Evolutionary conservation across 2,888 invertebrate species (phyloP).

Genomic region (Leucophora obtusa): DNA sequence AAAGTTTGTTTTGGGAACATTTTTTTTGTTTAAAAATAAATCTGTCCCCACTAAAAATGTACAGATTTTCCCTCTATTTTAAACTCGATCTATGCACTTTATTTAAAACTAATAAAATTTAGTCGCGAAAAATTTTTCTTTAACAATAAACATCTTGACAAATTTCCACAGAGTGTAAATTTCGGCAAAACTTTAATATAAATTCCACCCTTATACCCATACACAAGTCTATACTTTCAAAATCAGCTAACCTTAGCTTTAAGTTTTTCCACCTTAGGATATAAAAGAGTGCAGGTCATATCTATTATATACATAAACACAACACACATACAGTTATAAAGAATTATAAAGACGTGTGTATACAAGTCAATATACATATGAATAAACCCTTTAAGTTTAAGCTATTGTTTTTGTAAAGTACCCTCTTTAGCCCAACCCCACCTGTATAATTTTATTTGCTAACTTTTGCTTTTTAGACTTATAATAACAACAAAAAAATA

Average conservation of each 20-base stretch:
- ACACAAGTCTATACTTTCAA: neutral
- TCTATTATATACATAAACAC: conserved; percentile 11
- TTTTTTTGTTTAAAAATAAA: too few relatives aligned
- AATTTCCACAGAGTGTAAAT: too few relatives aligned
- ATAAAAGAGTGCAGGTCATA: conserved; percentile 43
- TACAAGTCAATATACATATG: conserved; percentile 47
- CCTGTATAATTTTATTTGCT: conserved; percentile 47
- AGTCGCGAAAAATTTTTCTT: too few relatives aligned
- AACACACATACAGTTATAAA: neutral
- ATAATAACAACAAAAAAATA: neutral
- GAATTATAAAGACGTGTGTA: conserved; percentile 1
- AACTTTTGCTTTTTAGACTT: conserved; percentile 46
- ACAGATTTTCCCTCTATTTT: too few relatives aligned
- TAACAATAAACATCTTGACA: too few relatives aligned
- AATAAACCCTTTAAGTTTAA: conserved; percentile 37
- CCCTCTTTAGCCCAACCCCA: neutral
- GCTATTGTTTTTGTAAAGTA: conserved; percentile 13
- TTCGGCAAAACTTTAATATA: too few relatives aligned
- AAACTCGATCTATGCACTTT: too few relatives aligned
- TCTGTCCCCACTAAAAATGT: too few relatives aligned
- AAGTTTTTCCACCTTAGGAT: conserved; percentile 42
- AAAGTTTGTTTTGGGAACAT: too few relatives aligned
- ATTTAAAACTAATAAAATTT: too few relatives aligned
- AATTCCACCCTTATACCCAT: too few relatives aligned
- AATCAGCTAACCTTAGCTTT: conserved; percentile 49